Percentiles rank a stretch among this genome's conserved stretches.
phyloP scores from a whole-genome alignment of 1,140 invertebrate genomes.

The Eciton burchellii region DNA sequence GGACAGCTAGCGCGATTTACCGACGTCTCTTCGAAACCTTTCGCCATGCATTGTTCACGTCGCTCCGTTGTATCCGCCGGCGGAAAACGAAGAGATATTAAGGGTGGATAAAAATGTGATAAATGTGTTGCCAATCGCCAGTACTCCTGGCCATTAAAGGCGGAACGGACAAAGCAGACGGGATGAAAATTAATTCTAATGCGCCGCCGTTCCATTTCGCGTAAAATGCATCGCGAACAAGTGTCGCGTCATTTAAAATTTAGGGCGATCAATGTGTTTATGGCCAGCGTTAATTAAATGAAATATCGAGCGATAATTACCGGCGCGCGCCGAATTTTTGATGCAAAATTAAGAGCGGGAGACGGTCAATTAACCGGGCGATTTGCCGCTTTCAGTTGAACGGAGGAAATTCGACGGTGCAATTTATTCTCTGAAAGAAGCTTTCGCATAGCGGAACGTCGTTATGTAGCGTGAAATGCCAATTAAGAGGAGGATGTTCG shows the following conservation, averaged over 20 bases:
- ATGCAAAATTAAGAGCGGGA: not conserved
- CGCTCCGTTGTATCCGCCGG: not conserved
- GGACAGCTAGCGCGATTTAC: conserved; percentile 15
- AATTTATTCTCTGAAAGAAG: conserved; percentile 7
- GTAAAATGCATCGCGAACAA: not conserved
- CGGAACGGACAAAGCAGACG: not conserved
- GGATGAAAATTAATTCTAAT: conserved; percentile 29
- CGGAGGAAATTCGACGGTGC: not conserved
- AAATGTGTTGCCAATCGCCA: conserved; percentile 29
- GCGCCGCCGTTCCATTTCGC: not conserved
- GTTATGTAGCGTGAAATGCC: conserved; percentile 12
- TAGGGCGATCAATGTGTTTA: not conserved
- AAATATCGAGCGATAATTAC: conserved; percentile 9
- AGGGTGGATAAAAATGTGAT: conserved; percentile 24
- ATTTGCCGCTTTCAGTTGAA: not conserved
- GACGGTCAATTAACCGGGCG: not conserved
- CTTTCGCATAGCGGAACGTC: not conserved
- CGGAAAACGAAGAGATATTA: conserved; percentile 16
- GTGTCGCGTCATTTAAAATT: conserved; percentile 3
- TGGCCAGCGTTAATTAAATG: conserved; percentile 35
- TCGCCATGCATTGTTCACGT: not conserved
- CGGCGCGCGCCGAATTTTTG: not conserved
- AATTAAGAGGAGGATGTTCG: conserved; percentile 33
- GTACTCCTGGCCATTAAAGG: conserved; percentile 25
- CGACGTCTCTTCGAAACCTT: conserved; percentile 19